Conservation (phyloP, 2,113 vertebrate genomes). For the Takifugu flavidus region DNA sequence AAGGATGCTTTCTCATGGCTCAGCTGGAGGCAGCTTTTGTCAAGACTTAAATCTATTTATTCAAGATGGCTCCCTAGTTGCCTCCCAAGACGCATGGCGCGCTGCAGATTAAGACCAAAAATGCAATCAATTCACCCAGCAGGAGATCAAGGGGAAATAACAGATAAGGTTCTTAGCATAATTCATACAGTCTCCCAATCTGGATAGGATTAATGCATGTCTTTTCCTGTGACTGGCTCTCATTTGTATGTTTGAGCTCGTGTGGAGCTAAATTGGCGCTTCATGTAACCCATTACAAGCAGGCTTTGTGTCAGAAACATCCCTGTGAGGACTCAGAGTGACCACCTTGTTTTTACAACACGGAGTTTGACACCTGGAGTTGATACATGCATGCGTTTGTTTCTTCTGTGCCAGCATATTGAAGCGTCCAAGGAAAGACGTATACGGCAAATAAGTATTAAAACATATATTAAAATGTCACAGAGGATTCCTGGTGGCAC, state of each 20-base stretch:
- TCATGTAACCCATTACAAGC: slow-evolving; percentile 49
- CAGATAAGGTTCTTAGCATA: slow-evolving; percentile 71
- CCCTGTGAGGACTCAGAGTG: slow-evolving; percentile 28
- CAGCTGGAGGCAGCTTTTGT: slow-evolving; percentile 72
- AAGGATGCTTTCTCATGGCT: slow-evolving; percentile 64
- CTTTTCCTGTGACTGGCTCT: slow-evolving; percentile 30
- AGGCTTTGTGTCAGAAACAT: slow-evolving; percentile 41
- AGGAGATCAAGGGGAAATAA: slow-evolving; percentile 61
- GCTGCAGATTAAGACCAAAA: slow-evolving; percentile 71
- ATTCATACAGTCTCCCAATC: slow-evolving; percentile 71
- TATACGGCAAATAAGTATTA: neutral
- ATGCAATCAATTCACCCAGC: slow-evolving; percentile 75
- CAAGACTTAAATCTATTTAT: slow-evolving; percentile 72
- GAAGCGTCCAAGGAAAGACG: neutral
- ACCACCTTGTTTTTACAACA: slow-evolving; percentile 32
- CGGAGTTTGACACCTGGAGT: too few species aligned
- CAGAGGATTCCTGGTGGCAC: slow-evolving; percentile 7
- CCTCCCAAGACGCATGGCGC: slow-evolving; percentile 62
- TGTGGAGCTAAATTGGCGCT: slow-evolving; percentile 54
- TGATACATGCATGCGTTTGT: neutral
- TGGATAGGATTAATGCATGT: slow-evolving; percentile 66
- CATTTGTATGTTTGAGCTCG: slow-evolving; percentile 42
- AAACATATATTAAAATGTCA: neutral
- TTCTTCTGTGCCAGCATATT: neutral
- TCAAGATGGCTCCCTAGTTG: slow-evolving; percentile 66